Evolutionary conservation across 2,113 vertebrate genomes (phyloP).

Genomic region (Ciconia maguari): DNA sequence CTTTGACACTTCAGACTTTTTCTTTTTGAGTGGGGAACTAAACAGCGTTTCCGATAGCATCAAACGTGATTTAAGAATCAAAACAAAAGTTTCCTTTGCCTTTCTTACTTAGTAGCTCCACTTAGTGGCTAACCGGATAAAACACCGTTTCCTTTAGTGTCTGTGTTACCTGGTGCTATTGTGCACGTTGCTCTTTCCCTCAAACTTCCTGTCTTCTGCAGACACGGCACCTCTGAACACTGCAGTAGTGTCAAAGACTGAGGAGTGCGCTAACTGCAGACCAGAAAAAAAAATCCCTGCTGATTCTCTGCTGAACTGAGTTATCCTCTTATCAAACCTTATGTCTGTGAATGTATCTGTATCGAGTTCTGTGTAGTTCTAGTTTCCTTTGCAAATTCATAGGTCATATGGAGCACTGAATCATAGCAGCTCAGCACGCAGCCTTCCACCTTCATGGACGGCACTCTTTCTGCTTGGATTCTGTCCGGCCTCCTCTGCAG

Average conservation of each 20-base stretch:
- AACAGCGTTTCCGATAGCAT: not conserved
- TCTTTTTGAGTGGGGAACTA: not conserved
- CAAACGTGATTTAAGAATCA: not conserved
- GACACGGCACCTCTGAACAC: rapidly evolving
- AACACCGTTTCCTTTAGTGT: not conserved
- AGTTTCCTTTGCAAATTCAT: not conserved
- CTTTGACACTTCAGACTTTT: not conserved
- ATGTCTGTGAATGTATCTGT: not conserved
- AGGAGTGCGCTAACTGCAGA: not conserved
- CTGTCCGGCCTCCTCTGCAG: not conserved
- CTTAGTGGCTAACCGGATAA: not conserved
- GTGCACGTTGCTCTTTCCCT: not conserved
- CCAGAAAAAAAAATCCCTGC: not conserved
- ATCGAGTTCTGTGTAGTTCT: not conserved
- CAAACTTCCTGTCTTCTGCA: not conserved
- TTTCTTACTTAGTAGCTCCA: slow-evolving; percentile 35
- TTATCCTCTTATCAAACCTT: not conserved
- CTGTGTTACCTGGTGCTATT: not conserved
- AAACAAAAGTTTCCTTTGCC: not conserved
- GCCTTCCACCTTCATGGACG: not conserved
- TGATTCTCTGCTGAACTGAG: not conserved
- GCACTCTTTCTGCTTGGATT: not conserved
- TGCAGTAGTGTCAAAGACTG: not conserved
- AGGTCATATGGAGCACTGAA: not conserved
- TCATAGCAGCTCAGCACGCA: not conserved